These are phyloP conservation scores for Nannoperca australis DNA, from an alignment of 2,797 vertebrate species.

Conservation along the genomic window DNA sequence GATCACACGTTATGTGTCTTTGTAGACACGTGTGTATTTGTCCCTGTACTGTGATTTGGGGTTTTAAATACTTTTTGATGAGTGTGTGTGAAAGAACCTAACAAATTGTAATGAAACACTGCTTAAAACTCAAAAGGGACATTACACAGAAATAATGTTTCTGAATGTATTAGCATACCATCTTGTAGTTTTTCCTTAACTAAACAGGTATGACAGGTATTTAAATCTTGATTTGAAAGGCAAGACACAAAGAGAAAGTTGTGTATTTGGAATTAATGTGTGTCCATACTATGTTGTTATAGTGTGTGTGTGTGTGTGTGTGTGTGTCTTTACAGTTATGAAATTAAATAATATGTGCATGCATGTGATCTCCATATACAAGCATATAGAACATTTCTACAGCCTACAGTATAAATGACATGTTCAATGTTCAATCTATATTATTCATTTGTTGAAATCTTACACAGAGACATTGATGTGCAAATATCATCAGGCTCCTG, in stretches of 20 bases:
- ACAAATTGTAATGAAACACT: background rate
- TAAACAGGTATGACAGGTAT: background rate
- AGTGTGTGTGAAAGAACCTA: too few relatives aligned
- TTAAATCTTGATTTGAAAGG: background rate
- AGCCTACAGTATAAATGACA: background rate
- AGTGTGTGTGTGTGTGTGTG: slow-evolving; percentile 8
- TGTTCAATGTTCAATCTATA: too few relatives aligned
- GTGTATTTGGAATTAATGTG: background rate
- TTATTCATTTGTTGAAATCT: background rate
- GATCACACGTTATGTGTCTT: background rate
- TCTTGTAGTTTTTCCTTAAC: background rate
- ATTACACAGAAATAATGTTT: background rate
- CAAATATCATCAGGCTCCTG: background rate
- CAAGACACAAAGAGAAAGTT: background rate
- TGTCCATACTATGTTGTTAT: background rate
- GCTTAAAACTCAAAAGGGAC: background rate
- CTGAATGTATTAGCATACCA: background rate
- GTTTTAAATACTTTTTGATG: background rate
- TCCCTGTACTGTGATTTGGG: background rate
- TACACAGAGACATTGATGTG: background rate
- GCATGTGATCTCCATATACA: background rate
- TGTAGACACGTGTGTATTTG: background rate
- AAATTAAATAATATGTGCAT: background rate
- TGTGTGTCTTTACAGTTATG: background rate
- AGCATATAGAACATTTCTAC: background rate